Percentiles rank a stretch among this genome's conserved stretches.
These are phyloP conservation scores for Naso thynnoides DNA, from an alignment of 2,797 vertebrate species.

Conservation along the genomic window DNA sequence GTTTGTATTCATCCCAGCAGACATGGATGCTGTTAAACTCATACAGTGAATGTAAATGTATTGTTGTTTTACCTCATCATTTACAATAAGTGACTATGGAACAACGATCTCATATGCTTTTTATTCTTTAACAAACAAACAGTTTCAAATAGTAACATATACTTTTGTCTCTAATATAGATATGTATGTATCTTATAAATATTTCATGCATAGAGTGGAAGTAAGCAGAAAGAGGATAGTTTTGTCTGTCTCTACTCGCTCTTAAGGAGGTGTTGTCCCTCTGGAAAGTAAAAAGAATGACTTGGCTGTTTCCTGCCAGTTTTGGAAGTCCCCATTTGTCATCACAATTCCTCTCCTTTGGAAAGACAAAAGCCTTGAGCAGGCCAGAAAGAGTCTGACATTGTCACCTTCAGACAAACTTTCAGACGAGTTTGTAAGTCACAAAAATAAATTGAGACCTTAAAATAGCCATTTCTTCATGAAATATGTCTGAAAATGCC, in stretches of 20 bases:
- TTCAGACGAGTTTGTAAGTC: conserved; percentile 19
- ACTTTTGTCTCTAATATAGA: conserved; percentile 41
- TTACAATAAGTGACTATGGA: not conserved
- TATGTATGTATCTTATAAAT: conserved; percentile 55
- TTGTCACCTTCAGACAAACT: conserved; percentile 40
- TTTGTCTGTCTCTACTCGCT: conserved; percentile 50
- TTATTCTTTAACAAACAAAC: conserved; percentile 31
- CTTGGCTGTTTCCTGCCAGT: conserved; percentile 65
- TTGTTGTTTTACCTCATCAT: not conserved
- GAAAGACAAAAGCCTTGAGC: conserved; percentile 40
- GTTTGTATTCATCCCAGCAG: not conserved
- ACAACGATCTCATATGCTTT: conserved; percentile 21
- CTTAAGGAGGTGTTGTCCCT: conserved; percentile 43
- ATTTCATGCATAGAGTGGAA: conserved; percentile 41
- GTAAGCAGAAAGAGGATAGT: conserved; percentile 37
- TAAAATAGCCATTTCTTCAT: not conserved
- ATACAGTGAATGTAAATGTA: not conserved
- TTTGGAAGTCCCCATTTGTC: conserved; percentile 71
- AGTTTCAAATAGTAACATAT: conserved; percentile 47
- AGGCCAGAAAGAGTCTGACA: conserved; percentile 20
- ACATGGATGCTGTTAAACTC: not conserved
- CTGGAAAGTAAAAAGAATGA: conserved; percentile 52
- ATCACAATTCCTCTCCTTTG: conserved; percentile 40
- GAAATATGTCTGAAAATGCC: conserved; percentile 11
- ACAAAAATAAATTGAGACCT: not conserved